Base-by-base conservation (phyloP, 2,113 vertebrate species). In the Notechis scutatus region DNA sequence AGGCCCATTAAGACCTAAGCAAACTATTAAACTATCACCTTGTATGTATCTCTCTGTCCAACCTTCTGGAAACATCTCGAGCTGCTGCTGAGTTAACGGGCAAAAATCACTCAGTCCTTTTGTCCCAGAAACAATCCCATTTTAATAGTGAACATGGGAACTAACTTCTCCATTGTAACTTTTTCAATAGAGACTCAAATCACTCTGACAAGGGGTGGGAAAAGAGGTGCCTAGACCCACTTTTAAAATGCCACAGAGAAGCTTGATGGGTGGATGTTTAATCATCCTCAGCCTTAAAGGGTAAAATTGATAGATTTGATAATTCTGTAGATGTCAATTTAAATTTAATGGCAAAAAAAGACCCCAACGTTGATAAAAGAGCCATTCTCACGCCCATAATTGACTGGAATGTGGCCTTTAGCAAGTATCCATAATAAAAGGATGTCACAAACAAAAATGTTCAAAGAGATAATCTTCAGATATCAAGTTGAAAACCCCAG, bases 161-260 rank as follows among this genome's bases (percentile, higher is more conserved):
- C 96, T 94, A 95, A 96, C 95, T 95, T 92, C 94, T 94, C 94
- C 90, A 96, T 96, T 97, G 96, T 96, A 94, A 95, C 56, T 85
- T 93, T 94, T 96, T 96, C 96, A 96, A 97, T 94, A 96, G 96
- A 90, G 1, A 12, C 91, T 96, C 96, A 96, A 97, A 96, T 95
- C 96, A 95, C 94, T 96, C 95, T 93, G 94, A 96, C 96, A 96
- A 94, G 2, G 0, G 29, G 91, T 55, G 94, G 94, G 47, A 94
- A 95, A 94, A 96, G 96, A 94, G 93, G 90, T 96, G 92, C 93
- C 94, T 95, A 90, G 96, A 96, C 96, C 96, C 96, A 96, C 93
- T 96, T 93, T 97, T 96, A 21, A 95, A 92, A 10, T 20, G 29
- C 89, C 90, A 89, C 93, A 64, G 69, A 29, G 0, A 94, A 88